Evolutionary conservation across 92 coral and sea anemone species (phyloP), one percentile per base, ranked within the genome.

Genomic region (Palythoa caribaeorum): DNA sequence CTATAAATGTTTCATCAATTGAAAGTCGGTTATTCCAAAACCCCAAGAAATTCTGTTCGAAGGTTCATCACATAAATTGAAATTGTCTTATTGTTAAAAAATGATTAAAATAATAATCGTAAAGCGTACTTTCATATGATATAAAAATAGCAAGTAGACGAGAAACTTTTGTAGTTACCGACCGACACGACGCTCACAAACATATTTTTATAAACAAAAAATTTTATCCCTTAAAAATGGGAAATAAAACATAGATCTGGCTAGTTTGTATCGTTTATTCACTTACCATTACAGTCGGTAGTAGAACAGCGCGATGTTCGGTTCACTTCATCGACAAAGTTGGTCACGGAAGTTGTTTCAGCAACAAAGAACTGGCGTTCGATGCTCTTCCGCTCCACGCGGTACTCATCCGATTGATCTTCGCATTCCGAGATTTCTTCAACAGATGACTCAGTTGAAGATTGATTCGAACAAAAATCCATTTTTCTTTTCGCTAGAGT

Each of bases 361-460:
- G 63, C 63, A 57, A 57, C 63, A 57, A 57, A 57, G 63, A 57
- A 57, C 63, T 57, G 63, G 63, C 63, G 63, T 57, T 57, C 63
- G 63, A 57, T 57, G 63, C 63, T 57, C 15, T 57, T 57, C 63
- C 63, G 63, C 63, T 57, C 63, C 63, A 57, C 63, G 8, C 63
- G 15, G 63, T 12, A 57, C 63, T 57, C 63, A 57, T 57, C 63
- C 3, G 63, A 57, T 57, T 57, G 12, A 57, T 57, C 63, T 65
- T 65, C 71, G 37, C 35, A 65, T 65, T 65, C 71, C 1, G 71
- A 65, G 71, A 65, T 65, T 21, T 65, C 71, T 21, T 65, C 71
- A 65, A 65, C 71, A 65, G 71, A 65, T 65, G 71, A 65, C 71
- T 65, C 71, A n/a, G 37, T 57, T n/a, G 71, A 65, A 65, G 71